Conservation (phyloP, 2,888 invertebrate species). For the Pammene aurita region DNA sequence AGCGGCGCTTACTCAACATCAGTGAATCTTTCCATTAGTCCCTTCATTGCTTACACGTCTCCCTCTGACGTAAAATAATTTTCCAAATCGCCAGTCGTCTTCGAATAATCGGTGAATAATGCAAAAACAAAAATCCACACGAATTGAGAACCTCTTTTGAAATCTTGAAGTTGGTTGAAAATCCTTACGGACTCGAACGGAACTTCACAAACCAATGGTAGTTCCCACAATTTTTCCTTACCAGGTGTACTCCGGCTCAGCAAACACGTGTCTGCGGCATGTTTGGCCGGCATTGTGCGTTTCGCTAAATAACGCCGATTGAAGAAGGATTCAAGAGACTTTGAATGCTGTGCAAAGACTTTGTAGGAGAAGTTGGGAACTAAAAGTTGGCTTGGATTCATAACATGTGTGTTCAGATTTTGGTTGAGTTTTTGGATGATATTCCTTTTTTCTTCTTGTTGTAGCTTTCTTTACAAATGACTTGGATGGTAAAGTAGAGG, state of each 20-base stretch:
- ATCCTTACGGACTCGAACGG: conserved; percentile 6
- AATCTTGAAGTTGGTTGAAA: background rate
- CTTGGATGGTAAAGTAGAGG: too few species aligned
- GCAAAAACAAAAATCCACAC: too few species aligned
- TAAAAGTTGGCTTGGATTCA: background rate
- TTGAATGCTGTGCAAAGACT: conserved; percentile 27
- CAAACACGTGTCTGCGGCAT: conserved; percentile 54
- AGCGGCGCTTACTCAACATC: too few species aligned
- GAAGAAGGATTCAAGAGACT: conserved; percentile 29
- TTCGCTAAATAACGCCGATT: conserved; percentile 46
- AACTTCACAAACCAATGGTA: conserved; percentile 42
- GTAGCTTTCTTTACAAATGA: too few species aligned
- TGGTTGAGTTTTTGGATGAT: too few species aligned
- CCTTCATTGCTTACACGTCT: too few species aligned
- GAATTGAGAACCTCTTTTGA: too few species aligned
- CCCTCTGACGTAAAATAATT: too few species aligned
- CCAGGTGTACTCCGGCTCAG: conserved; percentile 54
- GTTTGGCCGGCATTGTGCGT: conserved; percentile 45
- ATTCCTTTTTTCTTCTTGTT: too few species aligned
- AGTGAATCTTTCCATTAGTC: too few species aligned
- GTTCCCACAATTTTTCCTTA: conserved; percentile 49
- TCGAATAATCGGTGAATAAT: too few species aligned
- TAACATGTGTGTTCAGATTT: background rate
- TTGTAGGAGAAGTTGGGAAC: background rate
- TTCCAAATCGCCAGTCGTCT: too few species aligned